Evolutionary conservation across 1,140 invertebrate genomes (phyloP).

Genomic region (Calephelis virginiensis): DNA sequence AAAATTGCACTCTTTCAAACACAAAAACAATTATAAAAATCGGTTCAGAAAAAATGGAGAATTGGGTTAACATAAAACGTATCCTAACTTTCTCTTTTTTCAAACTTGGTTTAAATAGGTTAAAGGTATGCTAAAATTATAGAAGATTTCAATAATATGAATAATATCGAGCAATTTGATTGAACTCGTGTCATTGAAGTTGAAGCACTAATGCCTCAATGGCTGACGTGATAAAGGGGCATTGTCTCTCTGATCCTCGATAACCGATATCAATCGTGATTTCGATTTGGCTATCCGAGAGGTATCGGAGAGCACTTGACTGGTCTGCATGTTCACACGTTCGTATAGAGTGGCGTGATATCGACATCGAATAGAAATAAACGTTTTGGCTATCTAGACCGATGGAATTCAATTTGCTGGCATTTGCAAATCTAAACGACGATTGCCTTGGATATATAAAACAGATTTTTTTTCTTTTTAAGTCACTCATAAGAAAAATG

Average conservation of each 20-base stretch:
- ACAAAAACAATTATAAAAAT: too few relatives aligned
- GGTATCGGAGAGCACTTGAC: constrained; percentile 35
- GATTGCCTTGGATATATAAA: too few relatives aligned
- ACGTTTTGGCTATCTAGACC: constrained; percentile 19
- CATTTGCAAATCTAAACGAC: too few relatives aligned
- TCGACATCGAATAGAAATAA: constrained; percentile 35
- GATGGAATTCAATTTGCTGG: constrained; percentile 2
- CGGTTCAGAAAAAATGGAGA: too few relatives aligned
- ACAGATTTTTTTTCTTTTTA: too few relatives aligned
- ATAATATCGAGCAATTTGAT: background rate
- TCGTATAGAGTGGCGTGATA: constrained; percentile 33
- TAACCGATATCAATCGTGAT: constrained; percentile 41
- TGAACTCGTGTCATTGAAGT: constrained; percentile 16
- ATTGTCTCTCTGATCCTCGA: constrained; percentile 34
- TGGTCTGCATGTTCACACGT: constrained; percentile 35
- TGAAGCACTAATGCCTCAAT: constrained; percentile 34
- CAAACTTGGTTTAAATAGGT: too few relatives aligned
- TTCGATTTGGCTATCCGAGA: constrained; percentile 40
- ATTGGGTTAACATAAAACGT: too few relatives aligned
- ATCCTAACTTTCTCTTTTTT: too few relatives aligned
- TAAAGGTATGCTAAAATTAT: background rate
- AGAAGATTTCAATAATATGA: background rate
- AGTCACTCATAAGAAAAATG: too few relatives aligned
- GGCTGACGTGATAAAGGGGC: constrained; percentile 35
- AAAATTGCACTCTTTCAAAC: too few relatives aligned